These are phyloP conservation scores for Okapia johnstoni DNA, from an alignment of 2,113 vertebrate species.

Conservation along the genomic window DNA sequence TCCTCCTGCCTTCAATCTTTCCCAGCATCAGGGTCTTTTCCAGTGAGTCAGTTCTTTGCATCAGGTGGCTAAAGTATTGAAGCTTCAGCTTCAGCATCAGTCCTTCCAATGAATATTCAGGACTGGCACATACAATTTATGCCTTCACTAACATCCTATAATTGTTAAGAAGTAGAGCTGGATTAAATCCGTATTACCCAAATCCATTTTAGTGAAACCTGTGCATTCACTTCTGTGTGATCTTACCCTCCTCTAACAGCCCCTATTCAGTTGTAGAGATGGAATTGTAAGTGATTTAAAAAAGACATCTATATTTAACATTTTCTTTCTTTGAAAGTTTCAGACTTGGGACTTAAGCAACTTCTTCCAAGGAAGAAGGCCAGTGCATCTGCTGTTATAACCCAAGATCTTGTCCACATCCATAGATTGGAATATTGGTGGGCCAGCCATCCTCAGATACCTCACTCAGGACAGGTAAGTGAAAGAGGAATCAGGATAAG, in stretches of 20 bases:
- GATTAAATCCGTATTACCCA: background rate
- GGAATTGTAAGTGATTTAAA: constrained; percentile 19
- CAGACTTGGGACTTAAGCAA: constrained; percentile 51
- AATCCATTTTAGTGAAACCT: constrained; percentile 35
- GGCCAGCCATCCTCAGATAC: constrained; percentile 16
- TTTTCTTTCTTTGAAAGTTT: constrained; percentile 58
- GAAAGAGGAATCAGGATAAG: constrained; percentile 3
- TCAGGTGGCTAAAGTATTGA: background rate
- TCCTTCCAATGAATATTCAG: background rate
- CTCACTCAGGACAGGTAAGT: constrained; percentile 57
- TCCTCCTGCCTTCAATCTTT: background rate
- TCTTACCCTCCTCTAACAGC: background rate
- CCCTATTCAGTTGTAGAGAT: background rate
- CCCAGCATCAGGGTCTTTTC: background rate
- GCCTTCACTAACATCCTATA: background rate
- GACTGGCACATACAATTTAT: background rate
- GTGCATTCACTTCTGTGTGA: background rate
- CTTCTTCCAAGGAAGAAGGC: constrained; percentile 11
- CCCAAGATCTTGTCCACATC: background rate
- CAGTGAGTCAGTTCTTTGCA: background rate
- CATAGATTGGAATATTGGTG: constrained; percentile 36
- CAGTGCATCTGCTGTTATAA: background rate
- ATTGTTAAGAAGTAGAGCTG: background rate
- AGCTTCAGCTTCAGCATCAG: background rate
- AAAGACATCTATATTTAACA: constrained; percentile 1